Percentiles rank a stretch among this genome's conserved stretches.
These are phyloP conservation scores for Hoplostethus atlanticus DNA, from an alignment of 2,797 vertebrate genomes.

Conservation along the genomic window DNA sequence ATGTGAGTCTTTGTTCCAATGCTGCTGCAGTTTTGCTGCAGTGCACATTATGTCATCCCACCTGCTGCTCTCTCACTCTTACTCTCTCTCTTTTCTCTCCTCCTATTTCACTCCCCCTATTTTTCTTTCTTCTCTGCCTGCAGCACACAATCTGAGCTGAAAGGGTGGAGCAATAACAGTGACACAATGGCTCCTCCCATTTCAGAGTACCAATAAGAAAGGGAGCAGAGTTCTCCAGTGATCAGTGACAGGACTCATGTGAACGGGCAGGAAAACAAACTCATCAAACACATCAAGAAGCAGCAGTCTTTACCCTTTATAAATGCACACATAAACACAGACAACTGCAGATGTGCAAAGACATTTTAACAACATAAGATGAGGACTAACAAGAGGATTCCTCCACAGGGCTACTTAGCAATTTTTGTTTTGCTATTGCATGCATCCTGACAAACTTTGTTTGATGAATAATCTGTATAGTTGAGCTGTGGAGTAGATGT, in stretches of 20 bases:
- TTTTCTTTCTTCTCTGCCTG: conserved; percentile 61
- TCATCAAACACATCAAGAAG: conserved; percentile 18
- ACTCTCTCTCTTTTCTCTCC: conserved; percentile 67
- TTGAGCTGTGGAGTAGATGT: no score
- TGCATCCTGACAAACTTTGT: no score
- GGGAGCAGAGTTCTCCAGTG: conserved; percentile 13
- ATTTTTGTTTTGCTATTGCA: no score
- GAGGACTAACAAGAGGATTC: no score
- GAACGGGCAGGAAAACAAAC: conserved; percentile 45
- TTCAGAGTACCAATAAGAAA: conserved; percentile 38
- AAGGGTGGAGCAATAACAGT: conserved; percentile 40
- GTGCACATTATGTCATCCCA: conserved; percentile 83
- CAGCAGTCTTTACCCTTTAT: neutral
- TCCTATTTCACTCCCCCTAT: conserved; percentile 54
- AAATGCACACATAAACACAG: neutral
- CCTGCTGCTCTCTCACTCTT: conserved; percentile 80
- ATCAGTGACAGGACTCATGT: conserved; percentile 33
- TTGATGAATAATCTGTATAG: no score
- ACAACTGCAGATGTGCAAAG: neutral
- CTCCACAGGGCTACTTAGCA: no score
- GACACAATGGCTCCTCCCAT: conserved; percentile 52
- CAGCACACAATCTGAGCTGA: conserved; percentile 53
- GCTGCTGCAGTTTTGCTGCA: conserved; percentile 89
- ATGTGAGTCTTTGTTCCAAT: conserved; percentile 78
- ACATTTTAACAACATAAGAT: neutral